phyloP scores from a whole-genome alignment of 1,140 invertebrate genomes.

The Ips nitidus region DNA sequence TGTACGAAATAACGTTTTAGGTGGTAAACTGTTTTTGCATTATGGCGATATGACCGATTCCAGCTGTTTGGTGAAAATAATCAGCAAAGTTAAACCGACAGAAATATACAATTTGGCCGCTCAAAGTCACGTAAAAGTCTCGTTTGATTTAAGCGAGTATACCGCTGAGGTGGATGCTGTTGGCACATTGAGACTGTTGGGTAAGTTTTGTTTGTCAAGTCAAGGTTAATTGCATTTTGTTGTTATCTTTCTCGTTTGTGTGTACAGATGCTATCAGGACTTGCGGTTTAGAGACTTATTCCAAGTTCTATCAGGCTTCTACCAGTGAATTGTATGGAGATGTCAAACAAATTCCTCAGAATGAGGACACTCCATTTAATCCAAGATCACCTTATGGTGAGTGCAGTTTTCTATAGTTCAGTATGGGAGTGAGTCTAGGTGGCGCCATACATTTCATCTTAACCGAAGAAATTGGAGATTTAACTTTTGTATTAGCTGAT shows the following conservation, averaged over 20 bases:
- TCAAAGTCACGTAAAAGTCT: slow-evolving; percentile 98
- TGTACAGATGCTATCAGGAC: slow-evolving; percentile 86
- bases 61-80: slow-evolving; percentile 95
- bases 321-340: slow-evolving; percentile 99
- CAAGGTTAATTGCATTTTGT: background rate
- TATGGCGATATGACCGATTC: slow-evolving; percentile 99
- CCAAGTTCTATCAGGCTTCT: slow-evolving; percentile 97
- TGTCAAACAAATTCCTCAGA: slow-evolving; percentile 95
- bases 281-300: slow-evolving; percentile 80
- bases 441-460: too few species aligned
- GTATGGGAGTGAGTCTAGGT: too few species aligned
- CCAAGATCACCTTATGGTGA: slow-evolving; percentile 99
- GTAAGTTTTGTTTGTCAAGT: slow-evolving; percentile 8
- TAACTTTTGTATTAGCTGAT: background rate
- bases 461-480: background rate
- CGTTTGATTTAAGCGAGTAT: slow-evolving; percentile 97
- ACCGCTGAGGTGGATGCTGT: slow-evolving; percentile 98
- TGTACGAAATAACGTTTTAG: slow-evolving; percentile 1
- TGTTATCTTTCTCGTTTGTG: background rate
- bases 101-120: slow-evolving; percentile 99
- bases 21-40: slow-evolving; percentile 88
- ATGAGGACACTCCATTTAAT: slow-evolving; percentile 98
- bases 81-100: slow-evolving; percentile 76
- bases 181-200: slow-evolving; percentile 89
- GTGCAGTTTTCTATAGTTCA: slow-evolving; percentile 19